These are phyloP conservation scores for Argyrosomus japonicus DNA, from an alignment of 2,113 vertebrate species.

Conservation along the genomic window DNA sequence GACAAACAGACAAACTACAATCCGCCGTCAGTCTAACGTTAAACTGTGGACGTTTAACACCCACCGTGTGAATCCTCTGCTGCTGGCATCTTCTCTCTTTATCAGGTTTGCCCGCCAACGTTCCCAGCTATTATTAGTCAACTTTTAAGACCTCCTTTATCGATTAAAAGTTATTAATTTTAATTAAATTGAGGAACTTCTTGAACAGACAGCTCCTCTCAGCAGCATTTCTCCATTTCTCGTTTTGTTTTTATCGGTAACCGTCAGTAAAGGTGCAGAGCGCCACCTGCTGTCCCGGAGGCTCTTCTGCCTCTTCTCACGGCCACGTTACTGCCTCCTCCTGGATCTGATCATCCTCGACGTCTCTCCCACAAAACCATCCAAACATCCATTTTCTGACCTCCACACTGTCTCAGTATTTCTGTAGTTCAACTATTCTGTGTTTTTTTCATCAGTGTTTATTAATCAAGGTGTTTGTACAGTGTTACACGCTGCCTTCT, in stretches of 20 bases:
- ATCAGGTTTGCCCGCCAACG: neutral
- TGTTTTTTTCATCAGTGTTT: too few relatives aligned
- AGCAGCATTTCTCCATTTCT: too few relatives aligned
- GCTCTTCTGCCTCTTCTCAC: neutral
- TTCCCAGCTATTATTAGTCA: neutral
- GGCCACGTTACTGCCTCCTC: neutral
- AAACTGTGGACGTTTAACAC: neutral
- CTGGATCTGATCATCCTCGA: too few relatives aligned
- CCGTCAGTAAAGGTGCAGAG: neutral
- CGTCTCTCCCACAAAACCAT: too few relatives aligned
- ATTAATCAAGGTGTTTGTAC: too few relatives aligned
- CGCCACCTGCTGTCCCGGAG: constrained; percentile 47
- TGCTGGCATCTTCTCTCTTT: constrained; percentile 69
- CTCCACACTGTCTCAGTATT: too few relatives aligned
- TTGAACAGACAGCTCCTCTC: neutral
- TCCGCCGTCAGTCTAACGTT: neutral
- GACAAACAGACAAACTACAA: neutral
- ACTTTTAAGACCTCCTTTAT: neutral
- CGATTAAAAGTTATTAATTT: too few relatives aligned
- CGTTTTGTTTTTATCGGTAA: neutral
- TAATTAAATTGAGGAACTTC: neutral
- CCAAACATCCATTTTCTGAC: too few relatives aligned
- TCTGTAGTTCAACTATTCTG: too few relatives aligned
- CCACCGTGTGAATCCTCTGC: constrained; percentile 62
- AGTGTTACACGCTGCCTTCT: too few relatives aligned